Percentiles rank a stretch among this genome's conserved stretches.
Evolutionary conservation across 2,113 vertebrate genomes (phyloP).

Genomic region (Peucedramus taeniatus): DNA sequence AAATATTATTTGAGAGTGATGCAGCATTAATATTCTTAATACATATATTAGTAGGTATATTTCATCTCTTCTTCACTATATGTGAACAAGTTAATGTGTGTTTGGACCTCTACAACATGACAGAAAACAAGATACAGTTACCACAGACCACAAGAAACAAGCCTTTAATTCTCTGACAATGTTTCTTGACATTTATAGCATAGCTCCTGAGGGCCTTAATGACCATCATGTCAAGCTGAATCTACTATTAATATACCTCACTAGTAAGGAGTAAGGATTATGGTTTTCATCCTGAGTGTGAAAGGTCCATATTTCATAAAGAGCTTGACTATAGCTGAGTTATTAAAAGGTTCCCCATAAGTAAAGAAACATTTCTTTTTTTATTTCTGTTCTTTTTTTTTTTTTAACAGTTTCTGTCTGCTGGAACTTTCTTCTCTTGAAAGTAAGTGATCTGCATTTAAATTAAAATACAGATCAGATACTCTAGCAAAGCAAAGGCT

Average conservation of each 20-base stretch:
- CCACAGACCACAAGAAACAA: neutral
- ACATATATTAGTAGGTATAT: neutral
- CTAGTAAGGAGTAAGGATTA: constrained; percentile 48
- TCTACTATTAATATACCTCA: constrained; percentile 66
- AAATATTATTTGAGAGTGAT: neutral
- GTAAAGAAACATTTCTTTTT: neutral
- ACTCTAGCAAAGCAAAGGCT: neutral
- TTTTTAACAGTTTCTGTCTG: neutral
- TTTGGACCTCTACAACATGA: neutral
- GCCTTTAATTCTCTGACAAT: constrained; percentile 58
- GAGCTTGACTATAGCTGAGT: constrained; percentile 27
- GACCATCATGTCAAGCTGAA: constrained; percentile 68
- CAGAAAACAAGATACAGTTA: constrained; percentile 21
- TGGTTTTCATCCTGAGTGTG: constrained; percentile 48
- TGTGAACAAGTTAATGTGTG: neutral
- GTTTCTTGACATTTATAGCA: constrained; percentile 65
- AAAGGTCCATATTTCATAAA: constrained; percentile 65
- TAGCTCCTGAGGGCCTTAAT: constrained; percentile 57
- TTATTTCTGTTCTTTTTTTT: neutral
- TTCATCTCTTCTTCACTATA: neutral
- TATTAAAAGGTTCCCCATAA: constrained; percentile 54
- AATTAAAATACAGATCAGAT: neutral
- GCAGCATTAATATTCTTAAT: neutral
- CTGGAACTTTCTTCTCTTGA: neutral
- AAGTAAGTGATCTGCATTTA: neutral